A percentile compares a stretch with the other conserved stretches of the same genome.
phyloP scores from a whole-genome alignment of 1,140 invertebrate genomes.

The Zaprionus davidi region DNA sequence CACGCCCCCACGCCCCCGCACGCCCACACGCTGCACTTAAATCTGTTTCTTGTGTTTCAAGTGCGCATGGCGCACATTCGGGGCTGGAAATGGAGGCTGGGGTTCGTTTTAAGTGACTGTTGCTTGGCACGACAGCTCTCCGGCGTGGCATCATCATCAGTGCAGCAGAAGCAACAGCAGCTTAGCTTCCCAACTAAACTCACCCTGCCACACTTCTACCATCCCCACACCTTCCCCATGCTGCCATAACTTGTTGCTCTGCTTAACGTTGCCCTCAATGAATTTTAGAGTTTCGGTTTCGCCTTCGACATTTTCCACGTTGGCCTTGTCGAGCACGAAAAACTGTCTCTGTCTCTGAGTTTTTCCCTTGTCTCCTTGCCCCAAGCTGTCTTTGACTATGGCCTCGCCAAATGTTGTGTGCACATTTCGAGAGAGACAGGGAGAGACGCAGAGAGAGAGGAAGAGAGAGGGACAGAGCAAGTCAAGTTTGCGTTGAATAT shows the following conservation, averaged over 20 bases:
- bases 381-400: slow-evolving; percentile 4
- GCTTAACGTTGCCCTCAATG: slow-evolving; percentile 80
- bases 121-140: slow-evolving; percentile 66
- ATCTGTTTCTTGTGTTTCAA: slow-evolving; percentile 75
- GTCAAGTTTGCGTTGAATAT: slow-evolving; percentile 60
- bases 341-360: slow-evolving; percentile 26
- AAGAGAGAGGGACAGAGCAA: background rate
- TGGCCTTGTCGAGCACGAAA: slow-evolving; percentile 34
- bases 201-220: too few species aligned
- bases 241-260: slow-evolving; percentile 71
- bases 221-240: background rate
- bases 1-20: background rate
- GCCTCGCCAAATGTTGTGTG: slow-evolving; percentile 43
- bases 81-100: slow-evolving; percentile 32
- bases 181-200: background rate
- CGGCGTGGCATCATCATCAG: slow-evolving; percentile 7
- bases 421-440: slow-evolving; percentile 33
- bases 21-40: slow-evolving; percentile 63
- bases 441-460: background rate
- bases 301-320: slow-evolving; percentile 41
- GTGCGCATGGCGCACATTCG: slow-evolving; percentile 67
- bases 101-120: slow-evolving; percentile 74
- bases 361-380: slow-evolving; percentile 13
- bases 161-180: slow-evolving; percentile 5
- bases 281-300: slow-evolving; percentile 76